Conservation (phyloP, 1,140 invertebrate genomes). For the Platyscapa corneri region DNA sequence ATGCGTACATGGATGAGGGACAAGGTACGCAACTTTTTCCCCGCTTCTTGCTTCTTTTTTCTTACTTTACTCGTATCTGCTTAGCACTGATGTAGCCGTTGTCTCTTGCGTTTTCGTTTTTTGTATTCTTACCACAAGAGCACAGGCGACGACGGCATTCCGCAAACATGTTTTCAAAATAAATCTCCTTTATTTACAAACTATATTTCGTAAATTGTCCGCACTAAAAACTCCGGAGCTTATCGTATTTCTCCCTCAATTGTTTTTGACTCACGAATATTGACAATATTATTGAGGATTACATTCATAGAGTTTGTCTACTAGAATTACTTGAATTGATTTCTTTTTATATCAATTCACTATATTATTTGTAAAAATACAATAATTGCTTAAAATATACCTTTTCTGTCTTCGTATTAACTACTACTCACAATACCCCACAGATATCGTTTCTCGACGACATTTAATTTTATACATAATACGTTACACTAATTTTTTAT, state of each 20-base stretch:
- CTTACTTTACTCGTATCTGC: not conserved
- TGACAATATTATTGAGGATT: not conserved
- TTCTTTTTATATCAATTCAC: not conserved
- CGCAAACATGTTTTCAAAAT: conserved; percentile 12
- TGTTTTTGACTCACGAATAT: not conserved
- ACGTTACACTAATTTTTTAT: not conserved
- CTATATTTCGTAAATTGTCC: conserved; percentile 6
- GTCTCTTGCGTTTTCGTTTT: not conserved
- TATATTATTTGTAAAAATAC: not conserved
- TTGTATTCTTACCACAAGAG: not conserved
- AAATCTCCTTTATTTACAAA: conserved; percentile 17
- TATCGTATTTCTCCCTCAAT: not conserved
- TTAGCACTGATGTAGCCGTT: not conserved
- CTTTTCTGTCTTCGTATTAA: not conserved
- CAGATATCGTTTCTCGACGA: not conserved
- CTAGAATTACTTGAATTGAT: not conserved
- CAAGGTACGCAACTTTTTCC: not conserved
- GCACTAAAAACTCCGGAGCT: not conserved
- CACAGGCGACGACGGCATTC: not conserved
- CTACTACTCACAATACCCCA: not conserved
- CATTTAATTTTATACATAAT: not conserved
- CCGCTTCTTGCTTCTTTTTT: not conserved
- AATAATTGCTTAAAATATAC: not conserved
- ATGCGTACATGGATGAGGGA: not conserved
- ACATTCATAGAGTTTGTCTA: not conserved